Conservation (phyloP, 2,888 invertebrate species). For the Teleiodes luculella region DNA sequence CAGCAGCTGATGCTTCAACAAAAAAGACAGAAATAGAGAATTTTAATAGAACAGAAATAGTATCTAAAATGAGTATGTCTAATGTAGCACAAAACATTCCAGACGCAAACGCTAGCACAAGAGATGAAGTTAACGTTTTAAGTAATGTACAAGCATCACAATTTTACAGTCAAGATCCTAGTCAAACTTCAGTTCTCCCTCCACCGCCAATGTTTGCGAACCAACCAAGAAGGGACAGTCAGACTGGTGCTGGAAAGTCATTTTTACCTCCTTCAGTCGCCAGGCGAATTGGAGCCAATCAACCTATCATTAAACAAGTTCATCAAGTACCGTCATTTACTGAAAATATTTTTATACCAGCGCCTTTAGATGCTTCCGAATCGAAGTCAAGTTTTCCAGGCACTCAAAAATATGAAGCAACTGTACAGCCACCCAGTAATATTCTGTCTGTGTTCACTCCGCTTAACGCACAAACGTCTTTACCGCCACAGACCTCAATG, state of each 20-base stretch:
- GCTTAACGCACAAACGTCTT: conserved; percentile 3
- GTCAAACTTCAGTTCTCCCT: conserved; percentile 44
- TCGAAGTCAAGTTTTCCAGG: neutral
- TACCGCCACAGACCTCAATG: neutral
- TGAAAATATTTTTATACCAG: conserved; percentile 56
- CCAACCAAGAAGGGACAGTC: conserved; percentile 35
- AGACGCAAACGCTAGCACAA: neutral
- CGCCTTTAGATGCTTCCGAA: conserved; percentile 14
- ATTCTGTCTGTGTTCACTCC: neutral
- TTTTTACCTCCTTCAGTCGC: conserved; percentile 68
- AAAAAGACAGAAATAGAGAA: neutral
- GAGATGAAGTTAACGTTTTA: neutral
- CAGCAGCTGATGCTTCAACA: neutral
- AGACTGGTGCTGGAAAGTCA: conserved; percentile 40
- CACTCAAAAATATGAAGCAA: neutral
- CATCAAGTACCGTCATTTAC: conserved; percentile 31
- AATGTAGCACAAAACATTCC: conserved; percentile 9
- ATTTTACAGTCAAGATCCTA: conserved; percentile 6
- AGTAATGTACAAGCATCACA: conserved; percentile 7
- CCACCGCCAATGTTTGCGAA: conserved; percentile 69
- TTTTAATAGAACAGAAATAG: neutral
- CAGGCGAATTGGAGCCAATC: conserved; percentile 55
- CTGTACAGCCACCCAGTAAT: neutral
- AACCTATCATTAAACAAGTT: conserved; percentile 51
- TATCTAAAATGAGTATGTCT: neutral